Base-by-base conservation (phyloP, 2,797 vertebrate species). In the Scarus forsteni region DNA sequence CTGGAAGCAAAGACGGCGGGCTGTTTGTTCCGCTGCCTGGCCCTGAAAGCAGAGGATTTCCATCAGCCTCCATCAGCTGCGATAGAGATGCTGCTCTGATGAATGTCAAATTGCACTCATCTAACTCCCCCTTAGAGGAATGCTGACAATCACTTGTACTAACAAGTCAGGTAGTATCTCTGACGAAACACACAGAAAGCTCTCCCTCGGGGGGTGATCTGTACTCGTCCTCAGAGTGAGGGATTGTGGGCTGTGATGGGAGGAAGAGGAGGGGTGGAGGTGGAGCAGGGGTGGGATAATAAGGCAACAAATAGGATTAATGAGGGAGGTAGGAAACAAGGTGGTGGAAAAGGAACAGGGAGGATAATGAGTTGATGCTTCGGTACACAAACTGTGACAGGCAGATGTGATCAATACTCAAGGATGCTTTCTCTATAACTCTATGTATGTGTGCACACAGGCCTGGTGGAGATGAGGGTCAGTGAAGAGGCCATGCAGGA, bases 401-500 rank as follows among this genome's bases (percentile, higher is more conserved):
- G 10, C 10, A 42, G 40, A 9, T 34, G 3, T 16, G 66, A 84
- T 82, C 79, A 62, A 77, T 74, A 19, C 36, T 10, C 36, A 11
- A 5, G 3, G 15, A 7, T 7, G 45, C 40, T 54, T 48, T 54
- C 27, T 42, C 3, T 27, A 14, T 69, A 52, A 55, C 9, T 14
- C 16, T n/a, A 44, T 68, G 52, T 71, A 3, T 72, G 50, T 82
- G 61, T 73, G 65, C 71, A 60, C 66, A 42, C 70, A 97, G 96
- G 95, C 36, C 65, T 84, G 59, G 80, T 97, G 61, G 84, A 75
- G 40, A 69, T 97, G 83, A 93, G 90, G 38, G 94, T 96, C 66
- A 95, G 86, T 0, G 95, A 95, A 0, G 93, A 96, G 83, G 94
- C 95, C 11, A 15, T 95, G 70, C 63, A 66, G 42, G 94, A 92